A percentile compares a stretch with the other conserved stretches of the same genome.
Evolutionary conservation across 1,140 invertebrate genomes (phyloP).

Genomic region (Leucophenga varia): DNA sequence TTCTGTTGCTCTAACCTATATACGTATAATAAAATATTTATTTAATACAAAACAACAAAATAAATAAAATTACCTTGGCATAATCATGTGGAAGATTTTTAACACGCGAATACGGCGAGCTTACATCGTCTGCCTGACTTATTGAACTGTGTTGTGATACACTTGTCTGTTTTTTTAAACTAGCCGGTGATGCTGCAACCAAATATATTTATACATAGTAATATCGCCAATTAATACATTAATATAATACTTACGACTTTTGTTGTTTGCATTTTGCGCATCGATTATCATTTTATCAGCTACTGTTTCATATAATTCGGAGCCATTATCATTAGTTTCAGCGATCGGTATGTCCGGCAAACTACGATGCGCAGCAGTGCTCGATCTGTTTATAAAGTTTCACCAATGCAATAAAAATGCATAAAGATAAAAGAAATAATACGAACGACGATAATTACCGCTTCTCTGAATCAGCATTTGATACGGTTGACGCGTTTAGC

Average conservation of each 20-base stretch:
- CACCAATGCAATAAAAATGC: slow-evolving; percentile 4
- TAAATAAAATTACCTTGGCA: slow-evolving; percentile 52
- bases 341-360: slow-evolving; percentile 66
- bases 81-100: slow-evolving; percentile 59
- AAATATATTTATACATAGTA: slow-evolving; percentile 9
- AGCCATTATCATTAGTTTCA: slow-evolving; percentile 62
- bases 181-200: slow-evolving; percentile 37
- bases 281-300: slow-evolving; percentile 59
- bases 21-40: slow-evolving; percentile 3
- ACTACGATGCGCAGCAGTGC: slow-evolving; percentile 62
- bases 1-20: slow-evolving; percentile 57
- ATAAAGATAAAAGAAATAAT: slow-evolving; percentile 3
- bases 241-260: slow-evolving; percentile 39
- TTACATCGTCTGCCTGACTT: slow-evolving; percentile 62
- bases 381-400: slow-evolving; percentile 32
- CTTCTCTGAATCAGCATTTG: slow-evolving; percentile 50
- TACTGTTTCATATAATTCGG: slow-evolving; percentile 70
- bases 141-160: slow-evolving; percentile 63
- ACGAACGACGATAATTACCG: slow-evolving; percentile 23
- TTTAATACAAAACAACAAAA: not conserved
- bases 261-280: slow-evolving; percentile 35
- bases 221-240: not conserved
- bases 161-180: slow-evolving; percentile 56
- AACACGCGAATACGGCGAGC: slow-evolving; percentile 64
- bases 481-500: slow-evolving; percentile 46